Conservation (phyloP, 2,888 invertebrate species). For the Pollenia griseotomentosa region DNA sequence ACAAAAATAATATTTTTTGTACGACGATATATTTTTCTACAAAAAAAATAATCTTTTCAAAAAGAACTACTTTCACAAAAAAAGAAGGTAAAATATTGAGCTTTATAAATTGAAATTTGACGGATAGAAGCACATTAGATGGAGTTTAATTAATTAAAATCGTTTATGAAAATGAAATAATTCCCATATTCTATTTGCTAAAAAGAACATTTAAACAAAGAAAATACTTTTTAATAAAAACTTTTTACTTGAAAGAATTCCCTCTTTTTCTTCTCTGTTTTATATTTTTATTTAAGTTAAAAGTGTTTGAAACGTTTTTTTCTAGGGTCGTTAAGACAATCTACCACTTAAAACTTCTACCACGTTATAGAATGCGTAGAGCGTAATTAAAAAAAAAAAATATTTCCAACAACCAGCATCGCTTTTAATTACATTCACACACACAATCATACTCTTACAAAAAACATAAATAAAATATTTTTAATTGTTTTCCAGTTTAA, state of each 20-base stretch:
- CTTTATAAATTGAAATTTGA: too few relatives aligned
- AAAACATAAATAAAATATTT: constrained; percentile 7
- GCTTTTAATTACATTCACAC: constrained; percentile 38
- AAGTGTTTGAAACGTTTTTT: constrained; percentile 36
- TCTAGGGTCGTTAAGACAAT: constrained; percentile 61
- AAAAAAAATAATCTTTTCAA: too few relatives aligned
- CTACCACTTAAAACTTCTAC: constrained; percentile 33
- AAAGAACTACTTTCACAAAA: too few relatives aligned
- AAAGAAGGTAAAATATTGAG: too few relatives aligned
- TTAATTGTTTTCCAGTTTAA: constrained; percentile 58
- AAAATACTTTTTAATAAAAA: too few relatives aligned
- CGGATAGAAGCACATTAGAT: too few relatives aligned
- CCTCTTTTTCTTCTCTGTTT: constrained; percentile 10
- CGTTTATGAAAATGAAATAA: too few relatives aligned
- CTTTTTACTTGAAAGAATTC: not conserved
- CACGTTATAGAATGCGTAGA: constrained; percentile 31
- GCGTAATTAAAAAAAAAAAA: constrained; percentile 53
- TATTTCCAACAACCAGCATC: constrained; percentile 59
- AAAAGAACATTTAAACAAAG: too few relatives aligned
- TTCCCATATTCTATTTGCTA: too few relatives aligned
- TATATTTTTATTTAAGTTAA: not conserved
- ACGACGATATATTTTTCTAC: too few relatives aligned
- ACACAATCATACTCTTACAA: not conserved
- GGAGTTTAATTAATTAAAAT: too few relatives aligned
- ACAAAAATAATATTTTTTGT: too few relatives aligned